Percentiles rank a stretch among this genome's conserved stretches.
phyloP scores from a whole-genome alignment of 2,113 vertebrate species.

The Cryptotis parvus region DNA sequence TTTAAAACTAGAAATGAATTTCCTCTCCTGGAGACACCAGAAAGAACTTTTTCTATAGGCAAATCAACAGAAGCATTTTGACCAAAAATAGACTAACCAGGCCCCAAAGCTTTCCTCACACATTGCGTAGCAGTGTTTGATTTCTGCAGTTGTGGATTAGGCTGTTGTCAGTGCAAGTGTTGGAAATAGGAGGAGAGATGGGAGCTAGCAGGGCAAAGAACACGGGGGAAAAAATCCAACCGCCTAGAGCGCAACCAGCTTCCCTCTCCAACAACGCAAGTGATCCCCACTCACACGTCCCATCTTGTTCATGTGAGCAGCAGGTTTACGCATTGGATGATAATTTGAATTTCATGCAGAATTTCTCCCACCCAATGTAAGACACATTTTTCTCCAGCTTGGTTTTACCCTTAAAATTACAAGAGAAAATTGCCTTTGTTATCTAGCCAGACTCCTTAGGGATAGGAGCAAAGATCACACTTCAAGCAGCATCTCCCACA shows the following conservation, averaged over 20 bases:
- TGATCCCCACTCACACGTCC: too few species aligned
- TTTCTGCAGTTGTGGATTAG: not conserved
- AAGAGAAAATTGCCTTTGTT: slow-evolving; percentile 42
- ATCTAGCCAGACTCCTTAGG: slow-evolving; percentile 32
- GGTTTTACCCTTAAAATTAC: slow-evolving; percentile 42
- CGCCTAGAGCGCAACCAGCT: not conserved
- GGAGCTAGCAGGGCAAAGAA: slow-evolving; percentile 18
- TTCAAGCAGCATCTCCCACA: not conserved
- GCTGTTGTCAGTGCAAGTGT: slow-evolving; percentile 8
- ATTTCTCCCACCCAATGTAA: slow-evolving; percentile 28
- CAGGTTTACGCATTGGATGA: not conserved
- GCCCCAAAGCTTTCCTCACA: not conserved
- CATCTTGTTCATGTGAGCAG: not conserved
- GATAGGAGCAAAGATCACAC: not conserved
- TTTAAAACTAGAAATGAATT: slow-evolving; percentile 68
- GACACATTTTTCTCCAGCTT: slow-evolving; percentile 47
- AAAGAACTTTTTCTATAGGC: slow-evolving; percentile 24
- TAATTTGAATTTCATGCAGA: not conserved
- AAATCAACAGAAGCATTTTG: not conserved
- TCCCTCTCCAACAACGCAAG: not conserved
- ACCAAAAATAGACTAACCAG: not conserved
- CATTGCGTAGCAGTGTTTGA: not conserved
- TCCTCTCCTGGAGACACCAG: slow-evolving; percentile 50
- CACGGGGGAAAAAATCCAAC: not conserved
- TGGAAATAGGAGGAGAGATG: slow-evolving; percentile 36